Conservation (phyloP, 2,797 vertebrate genomes). For the Channa striata region DNA sequence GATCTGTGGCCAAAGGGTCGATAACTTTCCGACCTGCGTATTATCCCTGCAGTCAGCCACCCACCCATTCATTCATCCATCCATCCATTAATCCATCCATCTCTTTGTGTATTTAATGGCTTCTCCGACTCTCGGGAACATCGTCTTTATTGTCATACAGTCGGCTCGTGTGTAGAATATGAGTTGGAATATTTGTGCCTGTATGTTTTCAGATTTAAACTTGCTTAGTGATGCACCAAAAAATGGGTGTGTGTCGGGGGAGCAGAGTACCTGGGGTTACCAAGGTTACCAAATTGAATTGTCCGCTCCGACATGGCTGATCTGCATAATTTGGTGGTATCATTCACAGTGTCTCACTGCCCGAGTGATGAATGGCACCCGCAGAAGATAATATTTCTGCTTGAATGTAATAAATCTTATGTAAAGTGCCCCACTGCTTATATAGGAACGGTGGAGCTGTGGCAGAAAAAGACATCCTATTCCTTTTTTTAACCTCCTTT, state of each 20-base stretch:
- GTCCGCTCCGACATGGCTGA: conserved; percentile 92
- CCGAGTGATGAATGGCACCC: conserved; percentile 95
- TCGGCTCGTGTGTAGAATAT: conserved; percentile 3
- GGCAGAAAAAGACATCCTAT: conserved; percentile 30
- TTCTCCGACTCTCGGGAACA: not conserved
- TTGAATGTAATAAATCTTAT: conserved; percentile 97
- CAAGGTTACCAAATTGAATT: conserved; percentile 98
- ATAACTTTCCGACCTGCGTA: no score
- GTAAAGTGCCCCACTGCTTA: conserved; percentile 87
- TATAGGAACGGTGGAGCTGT: conserved; percentile 72
- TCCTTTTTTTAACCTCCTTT: conserved; percentile 44
- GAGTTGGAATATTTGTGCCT: conserved; percentile 4
- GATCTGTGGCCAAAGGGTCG: no score
- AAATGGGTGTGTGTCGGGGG: conserved; percentile 58
- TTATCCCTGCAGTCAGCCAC: not conserved
- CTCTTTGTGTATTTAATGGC: not conserved
- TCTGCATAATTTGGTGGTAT: conserved; percentile 99
- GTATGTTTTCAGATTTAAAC: conserved; percentile 33
- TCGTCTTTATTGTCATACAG: not conserved
- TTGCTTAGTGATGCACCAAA: conserved; percentile 70
- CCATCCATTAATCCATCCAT: no score
- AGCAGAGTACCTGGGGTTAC: conserved; percentile 93
- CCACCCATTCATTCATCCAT: not conserved
- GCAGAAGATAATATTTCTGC: conserved; percentile 96
- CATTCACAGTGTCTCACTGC: conserved; percentile 91